Evolutionary conservation across 2,797 vertebrate species (phyloP).

Genomic region (Emydoidea blandingii): DNA sequence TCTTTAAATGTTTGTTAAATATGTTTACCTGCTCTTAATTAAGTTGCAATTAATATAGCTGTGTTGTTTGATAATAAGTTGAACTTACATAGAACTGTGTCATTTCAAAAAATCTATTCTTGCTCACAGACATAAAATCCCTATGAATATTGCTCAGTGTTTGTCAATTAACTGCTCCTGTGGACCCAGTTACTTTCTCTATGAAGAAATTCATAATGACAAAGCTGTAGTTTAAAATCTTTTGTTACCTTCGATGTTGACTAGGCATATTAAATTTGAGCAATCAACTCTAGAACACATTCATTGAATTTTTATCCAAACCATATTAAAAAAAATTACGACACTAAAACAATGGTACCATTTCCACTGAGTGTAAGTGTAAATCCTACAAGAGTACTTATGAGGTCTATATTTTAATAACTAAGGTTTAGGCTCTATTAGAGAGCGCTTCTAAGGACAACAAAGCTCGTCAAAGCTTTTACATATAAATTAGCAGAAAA

Average conservation of each 20-base stretch:
- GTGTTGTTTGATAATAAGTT: accelerated
- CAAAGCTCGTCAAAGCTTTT: neutral
- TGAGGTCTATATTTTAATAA: neutral
- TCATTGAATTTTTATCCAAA: neutral
- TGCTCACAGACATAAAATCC: neutral
- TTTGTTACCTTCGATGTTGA: neutral
- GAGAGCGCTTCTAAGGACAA: neutral
- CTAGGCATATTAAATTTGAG: neutral
- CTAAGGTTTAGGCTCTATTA: neutral
- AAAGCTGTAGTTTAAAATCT: neutral
- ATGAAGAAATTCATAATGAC: neutral
- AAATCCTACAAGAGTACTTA: neutral
- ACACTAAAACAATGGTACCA: neutral
- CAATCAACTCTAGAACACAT: neutral
- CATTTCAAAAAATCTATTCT: neutral
- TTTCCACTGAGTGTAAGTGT: neutral
- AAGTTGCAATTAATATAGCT: neutral
- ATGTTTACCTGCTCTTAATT: neutral
- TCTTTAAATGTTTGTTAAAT: accelerated
- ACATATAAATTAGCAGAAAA: neutral
- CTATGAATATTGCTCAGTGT: neutral
- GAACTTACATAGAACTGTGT: neutral
- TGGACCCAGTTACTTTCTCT: conserved; percentile 10
- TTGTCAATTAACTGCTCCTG: conserved; percentile 9
- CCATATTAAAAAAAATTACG: neutral